Evolutionary conservation across 1,140 invertebrate species (phyloP).

Genomic region (Uloborus diversus): DNA sequence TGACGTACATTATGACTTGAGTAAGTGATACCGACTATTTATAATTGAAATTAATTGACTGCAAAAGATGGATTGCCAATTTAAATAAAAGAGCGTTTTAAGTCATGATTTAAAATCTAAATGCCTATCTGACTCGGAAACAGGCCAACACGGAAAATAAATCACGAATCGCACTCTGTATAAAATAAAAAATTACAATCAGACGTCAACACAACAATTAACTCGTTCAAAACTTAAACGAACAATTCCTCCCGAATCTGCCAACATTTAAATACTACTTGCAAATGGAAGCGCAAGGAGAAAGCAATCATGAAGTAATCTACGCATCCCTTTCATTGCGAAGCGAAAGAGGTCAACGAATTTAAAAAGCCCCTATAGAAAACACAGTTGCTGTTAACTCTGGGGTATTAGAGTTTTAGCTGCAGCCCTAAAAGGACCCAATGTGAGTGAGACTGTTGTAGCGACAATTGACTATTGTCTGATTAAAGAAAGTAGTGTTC

Average conservation of each 20-base stretch:
- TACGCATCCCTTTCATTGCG: background rate
- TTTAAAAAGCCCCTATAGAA: background rate
- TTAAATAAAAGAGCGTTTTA: too few species aligned
- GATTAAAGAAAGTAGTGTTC: background rate
- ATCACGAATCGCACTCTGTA: too few species aligned
- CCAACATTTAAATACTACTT: background rate
- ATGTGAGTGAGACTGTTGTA: background rate
- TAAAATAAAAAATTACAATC: too few species aligned
- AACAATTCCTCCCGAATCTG: background rate
- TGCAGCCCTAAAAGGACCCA: background rate
- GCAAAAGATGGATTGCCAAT: too few species aligned
- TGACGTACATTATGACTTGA: too few species aligned
- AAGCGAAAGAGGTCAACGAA: background rate
- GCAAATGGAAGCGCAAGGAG: background rate
- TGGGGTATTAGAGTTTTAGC: background rate
- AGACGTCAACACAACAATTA: too few species aligned
- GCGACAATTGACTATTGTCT: background rate
- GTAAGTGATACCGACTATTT: too few species aligned
- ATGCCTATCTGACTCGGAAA: too few species aligned
- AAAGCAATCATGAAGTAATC: background rate
- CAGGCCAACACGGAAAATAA: too few species aligned
- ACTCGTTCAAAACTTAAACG: too few species aligned
- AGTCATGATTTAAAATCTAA: too few species aligned
- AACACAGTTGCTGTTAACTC: background rate
- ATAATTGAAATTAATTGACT: too few species aligned